Evolutionary conservation across 1,140 invertebrate species (phyloP).

Genomic region (Xylocopa sonorina): DNA sequence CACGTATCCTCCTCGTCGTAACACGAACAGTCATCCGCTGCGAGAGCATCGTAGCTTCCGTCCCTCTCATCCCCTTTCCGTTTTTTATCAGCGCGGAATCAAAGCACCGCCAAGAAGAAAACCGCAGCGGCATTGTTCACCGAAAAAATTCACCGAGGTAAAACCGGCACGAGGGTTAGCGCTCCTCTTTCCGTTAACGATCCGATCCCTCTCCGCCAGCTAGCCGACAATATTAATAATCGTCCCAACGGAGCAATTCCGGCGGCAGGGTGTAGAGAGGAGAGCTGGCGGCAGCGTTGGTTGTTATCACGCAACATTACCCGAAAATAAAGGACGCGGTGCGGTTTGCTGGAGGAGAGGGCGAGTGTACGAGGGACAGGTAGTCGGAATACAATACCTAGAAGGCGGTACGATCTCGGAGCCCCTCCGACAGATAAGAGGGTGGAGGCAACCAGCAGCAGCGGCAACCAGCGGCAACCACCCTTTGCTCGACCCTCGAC

Average conservation of each 20-base stretch:
- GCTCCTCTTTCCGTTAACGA: constrained; percentile 47
- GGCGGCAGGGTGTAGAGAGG: neutral
- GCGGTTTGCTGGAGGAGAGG: neutral
- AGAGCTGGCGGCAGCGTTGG: constrained; percentile 42
- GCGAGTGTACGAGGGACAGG: constrained; percentile 12
- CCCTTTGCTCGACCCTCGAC: constrained; percentile 19
- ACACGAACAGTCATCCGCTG: too few species aligned
- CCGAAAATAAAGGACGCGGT: constrained; percentile 68
- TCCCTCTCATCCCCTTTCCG: too few species aligned
- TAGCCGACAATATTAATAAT: constrained; percentile 60
- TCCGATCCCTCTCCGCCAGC: constrained; percentile 42
- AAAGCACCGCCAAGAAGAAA: neutral
- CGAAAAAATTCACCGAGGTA: constrained; percentile 23
- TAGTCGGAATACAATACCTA: constrained; percentile 50
- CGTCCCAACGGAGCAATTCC: constrained; percentile 58
- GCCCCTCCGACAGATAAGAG: constrained; percentile 34
- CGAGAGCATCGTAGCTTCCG: too few species aligned
- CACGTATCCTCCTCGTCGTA: too few species aligned
- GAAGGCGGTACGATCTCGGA: constrained; percentile 44
- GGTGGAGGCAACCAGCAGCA: neutral
- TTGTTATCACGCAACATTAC: constrained; percentile 73
- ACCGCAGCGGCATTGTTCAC: neutral
- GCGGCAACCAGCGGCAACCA: too few species aligned
- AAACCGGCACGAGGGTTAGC: neutral
- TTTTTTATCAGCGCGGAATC: neutral